Conservation (phyloP, 2,888 invertebrate genomes). For the Sarcophaga carnaria region DNA sequence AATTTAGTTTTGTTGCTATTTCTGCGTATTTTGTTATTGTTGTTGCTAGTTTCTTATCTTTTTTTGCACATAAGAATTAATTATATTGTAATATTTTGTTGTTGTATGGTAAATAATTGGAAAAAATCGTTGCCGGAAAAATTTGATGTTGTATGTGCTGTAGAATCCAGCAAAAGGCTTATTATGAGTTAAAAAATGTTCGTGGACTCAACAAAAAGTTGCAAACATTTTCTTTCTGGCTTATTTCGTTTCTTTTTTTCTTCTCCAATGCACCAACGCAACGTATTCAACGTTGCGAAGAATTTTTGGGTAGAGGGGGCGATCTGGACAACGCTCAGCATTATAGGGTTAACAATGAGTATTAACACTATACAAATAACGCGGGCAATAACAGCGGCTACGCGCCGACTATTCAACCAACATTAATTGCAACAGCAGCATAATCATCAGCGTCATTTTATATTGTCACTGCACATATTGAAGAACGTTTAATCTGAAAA, state of each 20-base stretch:
- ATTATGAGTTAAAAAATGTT: slow-evolving; percentile 79
- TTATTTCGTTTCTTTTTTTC: not conserved
- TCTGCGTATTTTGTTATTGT: slow-evolving; percentile 30
- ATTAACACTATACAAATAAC: slow-evolving; percentile 54
- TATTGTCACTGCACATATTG: slow-evolving; percentile 52
- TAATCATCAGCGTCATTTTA: slow-evolving; percentile 56
- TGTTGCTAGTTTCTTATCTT: slow-evolving; percentile 31
- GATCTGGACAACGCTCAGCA: slow-evolving; percentile 35
- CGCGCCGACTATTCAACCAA: slow-evolving; percentile 52
- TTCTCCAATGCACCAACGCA: slow-evolving; percentile 42
- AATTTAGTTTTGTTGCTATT: slow-evolving; percentile 26
- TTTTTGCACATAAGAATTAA: slow-evolving; percentile 41
- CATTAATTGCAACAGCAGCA: slow-evolving; percentile 54
- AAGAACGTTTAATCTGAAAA: slow-evolving; percentile 45
- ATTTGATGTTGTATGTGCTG: slow-evolving; percentile 74
- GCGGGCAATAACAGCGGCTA: slow-evolving; percentile 67
- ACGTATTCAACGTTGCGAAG: slow-evolving; percentile 45
- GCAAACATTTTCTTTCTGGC: slow-evolving; percentile 28
- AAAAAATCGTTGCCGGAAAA: slow-evolving; percentile 75
- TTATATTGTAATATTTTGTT: slow-evolving; percentile 46
- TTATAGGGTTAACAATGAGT: slow-evolving; percentile 23
- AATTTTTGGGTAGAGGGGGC: slow-evolving; percentile 22
- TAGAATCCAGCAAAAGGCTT: slow-evolving; percentile 78
- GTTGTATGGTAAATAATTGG: slow-evolving; percentile 69
- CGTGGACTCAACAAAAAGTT: slow-evolving; percentile 75